Evolutionary conservation across 2,113 vertebrate species (phyloP).

Genomic region (Podilymbus podiceps): DNA sequence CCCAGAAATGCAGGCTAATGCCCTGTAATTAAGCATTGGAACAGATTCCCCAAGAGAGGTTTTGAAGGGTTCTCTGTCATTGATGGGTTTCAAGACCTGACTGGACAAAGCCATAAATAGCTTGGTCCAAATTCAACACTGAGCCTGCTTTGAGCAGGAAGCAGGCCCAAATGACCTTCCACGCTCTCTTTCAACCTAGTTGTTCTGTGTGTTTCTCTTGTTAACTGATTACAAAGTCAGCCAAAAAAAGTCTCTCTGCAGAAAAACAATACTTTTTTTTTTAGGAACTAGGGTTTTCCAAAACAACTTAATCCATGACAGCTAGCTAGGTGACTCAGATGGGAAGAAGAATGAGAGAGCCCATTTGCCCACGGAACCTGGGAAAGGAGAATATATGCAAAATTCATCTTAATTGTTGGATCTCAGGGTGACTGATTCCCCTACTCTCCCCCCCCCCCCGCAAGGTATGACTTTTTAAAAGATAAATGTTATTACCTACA

Average conservation of each 20-base stretch:
- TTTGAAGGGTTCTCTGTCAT: not conserved
- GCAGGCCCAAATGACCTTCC: not conserved
- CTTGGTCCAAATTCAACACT: not conserved
- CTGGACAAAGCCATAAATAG: not conserved
- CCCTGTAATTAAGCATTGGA: not conserved
- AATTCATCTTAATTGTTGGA: not conserved
- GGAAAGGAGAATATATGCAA: not conserved
- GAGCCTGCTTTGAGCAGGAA: not conserved
- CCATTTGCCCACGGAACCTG: not conserved
- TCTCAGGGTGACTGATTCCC: not conserved
- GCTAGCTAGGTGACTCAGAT: not conserved
- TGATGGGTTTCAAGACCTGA: not conserved
- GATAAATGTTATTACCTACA: not conserved
- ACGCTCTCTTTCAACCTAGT: fast-evolving
- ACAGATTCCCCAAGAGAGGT: not conserved
- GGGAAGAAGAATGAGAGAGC: not conserved
- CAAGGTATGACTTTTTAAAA: not conserved
- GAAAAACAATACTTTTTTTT: not conserved
- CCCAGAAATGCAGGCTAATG: not conserved
- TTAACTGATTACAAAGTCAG: not conserved
- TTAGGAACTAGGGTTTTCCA: not conserved
- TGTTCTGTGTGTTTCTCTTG: not conserved
- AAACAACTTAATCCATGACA: not conserved
- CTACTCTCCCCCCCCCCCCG: no score
- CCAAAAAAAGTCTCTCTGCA: not conserved